These are phyloP conservation scores for Cheilosia variabilis DNA, from an alignment of 2,888 invertebrate species.

Conservation along the genomic window DNA sequence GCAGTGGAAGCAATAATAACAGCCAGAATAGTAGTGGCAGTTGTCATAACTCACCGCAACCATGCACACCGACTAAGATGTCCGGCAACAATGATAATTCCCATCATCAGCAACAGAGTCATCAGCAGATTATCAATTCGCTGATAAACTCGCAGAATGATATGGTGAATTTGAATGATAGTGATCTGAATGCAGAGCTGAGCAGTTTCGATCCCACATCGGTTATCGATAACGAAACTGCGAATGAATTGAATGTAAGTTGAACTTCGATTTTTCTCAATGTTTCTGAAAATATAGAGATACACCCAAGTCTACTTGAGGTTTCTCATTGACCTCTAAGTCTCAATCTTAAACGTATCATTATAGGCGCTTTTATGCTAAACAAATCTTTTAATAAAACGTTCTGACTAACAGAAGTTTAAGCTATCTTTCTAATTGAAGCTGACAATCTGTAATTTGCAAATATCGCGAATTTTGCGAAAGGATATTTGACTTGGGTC, in stretches of 20 bases:
- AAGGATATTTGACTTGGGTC: too few relatives aligned
- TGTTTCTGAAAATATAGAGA: neutral
- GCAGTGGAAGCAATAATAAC: conserved; percentile 67
- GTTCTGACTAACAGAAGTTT: too few relatives aligned
- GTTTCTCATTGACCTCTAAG: too few relatives aligned
- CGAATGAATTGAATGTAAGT: conserved; percentile 96
- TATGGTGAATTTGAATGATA: conserved; percentile 85
- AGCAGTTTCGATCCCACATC: conserved; percentile 95
- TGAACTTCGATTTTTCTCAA: conserved; percentile 65
- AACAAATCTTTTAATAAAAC: too few relatives aligned
- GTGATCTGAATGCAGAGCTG: conserved; percentile 93
- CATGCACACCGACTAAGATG: conserved; percentile 82
- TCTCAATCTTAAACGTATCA: too few relatives aligned
- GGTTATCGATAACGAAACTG: conserved; percentile 95
- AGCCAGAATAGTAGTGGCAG: conserved; percentile 75
- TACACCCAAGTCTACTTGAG: too few relatives aligned
- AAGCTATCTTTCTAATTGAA: too few relatives aligned
- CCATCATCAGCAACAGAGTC: conserved; percentile 81
- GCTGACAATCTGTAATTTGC: too few relatives aligned
- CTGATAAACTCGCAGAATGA: conserved; percentile 80
- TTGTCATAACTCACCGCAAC: conserved; percentile 84
- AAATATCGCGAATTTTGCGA: too few relatives aligned
- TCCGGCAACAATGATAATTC: conserved; percentile 79
- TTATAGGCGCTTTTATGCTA: too few relatives aligned
- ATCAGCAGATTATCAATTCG: conserved; percentile 81